Conservation (phyloP, 2,888 invertebrate genomes). For the Leptinotarsa peninsularis region DNA sequence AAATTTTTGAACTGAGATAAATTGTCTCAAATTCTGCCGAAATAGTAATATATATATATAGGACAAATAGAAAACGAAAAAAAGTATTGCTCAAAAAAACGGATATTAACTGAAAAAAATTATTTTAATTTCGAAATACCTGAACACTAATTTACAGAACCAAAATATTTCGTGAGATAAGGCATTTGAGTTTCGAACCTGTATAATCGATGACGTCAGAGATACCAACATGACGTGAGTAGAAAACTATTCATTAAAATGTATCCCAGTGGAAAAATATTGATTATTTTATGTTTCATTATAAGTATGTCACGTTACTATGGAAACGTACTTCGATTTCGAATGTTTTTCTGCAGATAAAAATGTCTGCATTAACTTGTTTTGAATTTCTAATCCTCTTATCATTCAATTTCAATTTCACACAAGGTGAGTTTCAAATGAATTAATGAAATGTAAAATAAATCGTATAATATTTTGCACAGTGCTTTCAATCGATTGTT, state of each 20-base stretch:
- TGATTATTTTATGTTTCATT: conserved; percentile 31
- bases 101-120: too few relatives aligned
- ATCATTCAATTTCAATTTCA: not conserved
- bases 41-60: too few relatives aligned
- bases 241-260: not conserved
- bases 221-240: not conserved
- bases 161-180: too few relatives aligned
- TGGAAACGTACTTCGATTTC: not conserved
- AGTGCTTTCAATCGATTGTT: conserved; percentile 83
- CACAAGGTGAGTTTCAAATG: conserved; percentile 15
- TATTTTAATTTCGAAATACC: too few relatives aligned
- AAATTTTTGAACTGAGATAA: too few relatives aligned
- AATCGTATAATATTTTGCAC: conserved; percentile 22
- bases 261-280: conserved; percentile 32
- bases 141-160: too few relatives aligned
- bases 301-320: conserved; percentile 25
- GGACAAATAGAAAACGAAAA: too few relatives aligned
- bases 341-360: conserved; percentile 6
- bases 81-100: too few relatives aligned
- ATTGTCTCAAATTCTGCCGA: too few relatives aligned
- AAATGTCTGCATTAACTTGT: conserved; percentile 6
- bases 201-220: too few relatives aligned
- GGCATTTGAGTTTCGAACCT: too few relatives aligned
- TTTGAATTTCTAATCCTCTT: not conserved
- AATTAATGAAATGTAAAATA: not conserved